Evolutionary conservation across 1,140 invertebrate species (phyloP).

Genomic region (Calycopis cecrops): DNA sequence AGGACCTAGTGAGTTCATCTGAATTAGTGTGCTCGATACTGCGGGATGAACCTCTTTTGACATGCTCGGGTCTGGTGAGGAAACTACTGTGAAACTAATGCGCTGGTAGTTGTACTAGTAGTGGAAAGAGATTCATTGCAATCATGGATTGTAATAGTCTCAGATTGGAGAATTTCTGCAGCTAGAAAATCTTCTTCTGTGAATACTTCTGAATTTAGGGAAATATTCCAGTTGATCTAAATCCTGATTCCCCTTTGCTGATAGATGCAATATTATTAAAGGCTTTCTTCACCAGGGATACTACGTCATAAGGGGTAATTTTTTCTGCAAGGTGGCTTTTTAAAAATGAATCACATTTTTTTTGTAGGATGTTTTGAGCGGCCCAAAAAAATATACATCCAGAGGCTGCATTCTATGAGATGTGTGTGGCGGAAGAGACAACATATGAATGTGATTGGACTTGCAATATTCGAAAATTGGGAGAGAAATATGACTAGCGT

Average conservation of each 20-base stretch:
- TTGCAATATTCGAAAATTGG: constrained; percentile 43
- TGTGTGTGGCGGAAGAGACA: constrained; percentile 70
- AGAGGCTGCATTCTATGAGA: constrained; percentile 75
- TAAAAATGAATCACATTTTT: constrained; percentile 47
- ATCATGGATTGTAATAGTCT: constrained; percentile 12
- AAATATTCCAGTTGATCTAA: neutral
- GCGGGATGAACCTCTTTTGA: no score
- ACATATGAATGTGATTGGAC: constrained; percentile 46
- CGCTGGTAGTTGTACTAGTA: no score
- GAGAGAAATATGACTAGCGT: constrained; percentile 51
- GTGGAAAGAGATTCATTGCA: no score
- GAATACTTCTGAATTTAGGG: constrained; percentile 30
- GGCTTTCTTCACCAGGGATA: constrained; percentile 46
- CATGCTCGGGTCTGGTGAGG: no score
- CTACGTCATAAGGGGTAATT: constrained; percentile 47
- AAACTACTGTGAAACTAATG: no score
- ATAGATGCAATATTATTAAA: constrained; percentile 39
- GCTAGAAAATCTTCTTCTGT: constrained; percentile 31
- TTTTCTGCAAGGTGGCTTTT: constrained; percentile 32
- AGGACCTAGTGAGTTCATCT: no score
- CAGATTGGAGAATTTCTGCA: constrained; percentile 28
- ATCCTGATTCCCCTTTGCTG: constrained; percentile 4
- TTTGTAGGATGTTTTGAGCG: constrained; percentile 62
- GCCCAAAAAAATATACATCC: constrained; percentile 59
- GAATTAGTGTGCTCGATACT: no score